Evolutionary conservation across 2,797 vertebrate species (phyloP), one percentile per base, ranked within the genome.

Genomic region (Anguilla megastoma): DNA sequence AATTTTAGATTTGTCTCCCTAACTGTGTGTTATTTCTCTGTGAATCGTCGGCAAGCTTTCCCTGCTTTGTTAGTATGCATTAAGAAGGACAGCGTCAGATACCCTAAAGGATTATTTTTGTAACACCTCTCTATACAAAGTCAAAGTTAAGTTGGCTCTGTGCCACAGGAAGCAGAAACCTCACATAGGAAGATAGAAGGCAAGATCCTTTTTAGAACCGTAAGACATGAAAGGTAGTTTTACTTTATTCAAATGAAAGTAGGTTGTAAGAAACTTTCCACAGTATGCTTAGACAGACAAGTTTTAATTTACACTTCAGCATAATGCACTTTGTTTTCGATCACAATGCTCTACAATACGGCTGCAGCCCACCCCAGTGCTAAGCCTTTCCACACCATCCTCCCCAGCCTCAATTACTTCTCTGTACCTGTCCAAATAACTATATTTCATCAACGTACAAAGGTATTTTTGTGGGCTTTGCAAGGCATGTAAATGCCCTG

Each of bases 141-240:
- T 18, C 74, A 48, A 54, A 56, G 45, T 52, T 7, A 54, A 36
- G 85, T 48, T 74, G 85, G 87, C 88, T 45, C 30, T 14, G 33
- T 85, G 89, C 79, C 79, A 84, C 2, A 27, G 54, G 76, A 30
- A 82, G 71, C 24, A 85, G 80, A 84, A 89, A 82, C 74, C 48
- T 24, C 54, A 74, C 45, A 36, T 21, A 45, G 58, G 14, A 56
- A 86, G 74, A 84, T 50, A 33, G 86, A 79, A 86, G 79, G 36
- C 66, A 24, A 45, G 33, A 33, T 24, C 80, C 36, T 36, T 74
- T 84, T 71, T 7, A 58, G 87, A 71, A n/a, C 52, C 8, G 21
- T 71, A 48, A 18, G 50, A 41, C 84, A 48, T n/a, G n/a, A 27
- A 85, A 33, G 56, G 36, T n/a, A 16, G 7, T 10, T 10, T 54